These are phyloP conservation scores for Popillia japonica DNA, from an alignment of 1,140 invertebrate genomes.

Conservation along the genomic window DNA sequence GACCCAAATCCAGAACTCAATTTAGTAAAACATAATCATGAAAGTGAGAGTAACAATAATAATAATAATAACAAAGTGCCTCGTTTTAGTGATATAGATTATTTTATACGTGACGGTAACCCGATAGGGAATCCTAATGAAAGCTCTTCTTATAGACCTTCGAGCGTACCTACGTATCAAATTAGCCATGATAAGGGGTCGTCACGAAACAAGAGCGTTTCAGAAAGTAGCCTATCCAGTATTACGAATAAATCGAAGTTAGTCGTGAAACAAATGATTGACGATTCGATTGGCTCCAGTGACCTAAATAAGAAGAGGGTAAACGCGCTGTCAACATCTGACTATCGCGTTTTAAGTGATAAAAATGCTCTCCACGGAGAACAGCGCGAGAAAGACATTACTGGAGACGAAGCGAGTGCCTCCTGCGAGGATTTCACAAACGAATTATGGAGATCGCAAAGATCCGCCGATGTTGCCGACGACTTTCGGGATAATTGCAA, in stretches of 20 bases:
- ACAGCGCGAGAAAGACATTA: not conserved
- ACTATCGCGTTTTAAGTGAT: not conserved
- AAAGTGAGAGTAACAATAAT: not conserved
- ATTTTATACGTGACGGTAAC: not conserved
- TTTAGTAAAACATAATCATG: not conserved
- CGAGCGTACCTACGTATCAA: slow-evolving; percentile 24
- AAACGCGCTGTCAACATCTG: not conserved
- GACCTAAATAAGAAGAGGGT: slow-evolving; percentile 16
- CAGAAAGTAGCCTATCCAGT: not conserved
- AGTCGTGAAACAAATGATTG: not conserved
- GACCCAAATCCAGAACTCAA: not conserved
- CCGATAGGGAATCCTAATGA: slow-evolving; percentile 9
- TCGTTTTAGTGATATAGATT: slow-evolving; percentile 23
- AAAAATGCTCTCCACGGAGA: not conserved
- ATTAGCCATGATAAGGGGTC: slow-evolving; percentile 17
- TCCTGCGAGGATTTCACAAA: not conserved
- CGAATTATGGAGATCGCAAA: not conserved
- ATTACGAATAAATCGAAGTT: not conserved
- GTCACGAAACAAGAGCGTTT: slow-evolving; percentile 13
- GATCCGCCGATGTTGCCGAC: not conserved
- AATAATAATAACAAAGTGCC: slow-evolving; percentile 33
- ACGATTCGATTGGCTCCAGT: not conserved
- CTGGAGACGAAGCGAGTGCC: not conserved
- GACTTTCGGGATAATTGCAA: not conserved
- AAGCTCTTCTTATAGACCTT: slow-evolving; percentile 1